Evolutionary conservation across 2,888 invertebrate genomes (phyloP).

Genomic region (Pediacus dermestoides): DNA sequence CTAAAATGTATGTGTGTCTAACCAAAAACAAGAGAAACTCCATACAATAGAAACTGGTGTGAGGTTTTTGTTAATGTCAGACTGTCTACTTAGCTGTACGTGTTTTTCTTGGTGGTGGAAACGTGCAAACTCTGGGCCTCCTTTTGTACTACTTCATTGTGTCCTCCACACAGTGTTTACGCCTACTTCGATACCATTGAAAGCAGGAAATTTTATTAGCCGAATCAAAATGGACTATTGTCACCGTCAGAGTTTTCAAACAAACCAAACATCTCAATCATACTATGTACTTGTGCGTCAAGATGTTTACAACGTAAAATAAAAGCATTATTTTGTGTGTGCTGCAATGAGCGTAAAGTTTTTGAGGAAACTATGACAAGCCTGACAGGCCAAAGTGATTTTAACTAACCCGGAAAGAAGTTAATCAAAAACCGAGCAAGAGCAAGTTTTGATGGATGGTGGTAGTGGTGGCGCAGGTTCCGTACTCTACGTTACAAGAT

Average conservation of each 20-base stretch:
- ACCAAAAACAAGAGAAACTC: slow-evolving; percentile 21
- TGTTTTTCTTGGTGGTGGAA: slow-evolving; percentile 20
- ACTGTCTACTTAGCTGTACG: slow-evolving; percentile 23
- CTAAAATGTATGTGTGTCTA: slow-evolving; percentile 16
- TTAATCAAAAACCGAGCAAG: slow-evolving; percentile 1
- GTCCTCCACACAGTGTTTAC: slow-evolving; percentile 17
- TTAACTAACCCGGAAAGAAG: background rate
- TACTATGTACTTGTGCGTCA: too few relatives aligned
- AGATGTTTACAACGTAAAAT: too few relatives aligned
- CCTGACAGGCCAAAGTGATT: too few relatives aligned
- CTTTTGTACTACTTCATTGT: slow-evolving; percentile 20
- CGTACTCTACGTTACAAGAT: too few relatives aligned
- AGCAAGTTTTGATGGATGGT: slow-evolving; percentile 15
- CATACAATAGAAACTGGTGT: slow-evolving; percentile 19
- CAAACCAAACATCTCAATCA: too few relatives aligned
- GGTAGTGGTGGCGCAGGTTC: too few relatives aligned
- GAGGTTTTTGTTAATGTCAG: slow-evolving; percentile 22
- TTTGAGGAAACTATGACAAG: too few relatives aligned
- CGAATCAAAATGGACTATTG: too few relatives aligned
- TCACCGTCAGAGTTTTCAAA: too few relatives aligned
- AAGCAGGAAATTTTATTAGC: slow-evolving; percentile 13
- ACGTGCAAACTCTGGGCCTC: too few relatives aligned
- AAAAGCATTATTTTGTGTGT: too few relatives aligned
- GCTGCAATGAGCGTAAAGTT: too few relatives aligned
- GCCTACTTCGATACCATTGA: slow-evolving; percentile 16